Evolutionary conservation across 2,888 invertebrate genomes (phyloP).

Genomic region (Melolontha melolontha): DNA sequence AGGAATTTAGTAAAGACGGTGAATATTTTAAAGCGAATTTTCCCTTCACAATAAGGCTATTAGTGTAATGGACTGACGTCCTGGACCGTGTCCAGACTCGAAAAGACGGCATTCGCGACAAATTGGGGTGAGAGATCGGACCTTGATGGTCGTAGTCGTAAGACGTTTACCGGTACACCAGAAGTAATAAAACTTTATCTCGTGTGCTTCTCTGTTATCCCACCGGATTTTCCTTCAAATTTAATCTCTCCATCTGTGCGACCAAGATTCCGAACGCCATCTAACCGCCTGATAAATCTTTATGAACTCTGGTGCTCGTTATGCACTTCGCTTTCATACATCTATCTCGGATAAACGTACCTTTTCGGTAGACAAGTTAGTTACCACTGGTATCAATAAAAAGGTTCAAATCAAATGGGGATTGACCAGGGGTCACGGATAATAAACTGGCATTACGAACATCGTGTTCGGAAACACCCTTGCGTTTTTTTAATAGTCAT

Average conservation of each 20-base stretch:
- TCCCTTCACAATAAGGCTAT: slow-evolving; percentile 65
- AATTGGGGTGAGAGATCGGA: slow-evolving; percentile 65
- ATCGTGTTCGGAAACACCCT: slow-evolving; percentile 55
- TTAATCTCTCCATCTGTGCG: slow-evolving; percentile 40
- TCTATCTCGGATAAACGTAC: slow-evolving; percentile 13
- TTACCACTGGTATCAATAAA: slow-evolving; percentile 55
- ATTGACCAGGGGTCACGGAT: slow-evolving; percentile 60
- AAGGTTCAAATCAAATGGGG: slow-evolving; percentile 56
- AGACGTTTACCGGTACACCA: slow-evolving; percentile 55
- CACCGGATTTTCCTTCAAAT: slow-evolving; percentile 41
- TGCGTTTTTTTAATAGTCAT: slow-evolving; percentile 57
- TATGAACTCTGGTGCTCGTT: slow-evolving; percentile 29
- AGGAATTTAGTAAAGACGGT: slow-evolving; percentile 54
- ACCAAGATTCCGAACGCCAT: slow-evolving; percentile 30
- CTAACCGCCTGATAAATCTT: slow-evolving; percentile 20
- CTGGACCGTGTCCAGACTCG: slow-evolving; percentile 66
- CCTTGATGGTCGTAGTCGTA: slow-evolving; percentile 49
- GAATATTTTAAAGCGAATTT: slow-evolving; percentile 62
- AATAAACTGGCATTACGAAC: slow-evolving; percentile 60
- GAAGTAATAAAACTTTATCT: slow-evolving; percentile 45
- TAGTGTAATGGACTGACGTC: slow-evolving; percentile 65
- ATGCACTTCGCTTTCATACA: slow-evolving; percentile 34
- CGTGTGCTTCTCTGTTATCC: slow-evolving; percentile 31
- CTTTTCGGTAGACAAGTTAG: slow-evolving; percentile 28
- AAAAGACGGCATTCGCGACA: slow-evolving; percentile 64